Base-by-base conservation (phyloP, 2,888 invertebrate species). In the Resseliella maxima region DNA sequence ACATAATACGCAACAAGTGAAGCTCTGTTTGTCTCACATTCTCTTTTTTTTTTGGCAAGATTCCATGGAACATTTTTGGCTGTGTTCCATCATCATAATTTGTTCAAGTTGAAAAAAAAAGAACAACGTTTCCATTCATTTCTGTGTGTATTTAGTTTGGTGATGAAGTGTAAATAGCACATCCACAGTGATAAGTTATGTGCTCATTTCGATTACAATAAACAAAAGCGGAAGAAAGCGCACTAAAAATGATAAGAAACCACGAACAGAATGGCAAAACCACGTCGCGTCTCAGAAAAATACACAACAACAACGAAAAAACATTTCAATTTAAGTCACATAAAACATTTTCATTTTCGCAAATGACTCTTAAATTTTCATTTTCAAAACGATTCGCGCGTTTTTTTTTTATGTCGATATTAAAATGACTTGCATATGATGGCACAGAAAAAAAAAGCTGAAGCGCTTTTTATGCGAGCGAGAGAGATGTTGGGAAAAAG, bases 241-340 rank as follows among this genome's bases (percentile, higher is more conserved):
- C 72, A 72, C 72, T 31, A 21, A 72, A 72, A 72, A 72, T 72
- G 72, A 72, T 72, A 72, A 72, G 72, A 72, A 72, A 72, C 10
- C 21, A 59, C 24, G 24, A 41, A 59, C 59, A 59, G 24, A 59
- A n/a, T 10, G 21, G 41, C 41, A 41, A 41, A 41, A 41, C 41
- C 41, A 41, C 41, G 41, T 12, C 50, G 18, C 59, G 59, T 59
- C 5, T 24, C 12, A 8, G 41, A 8, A 41, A 5, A 41, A 41
- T 12, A 6, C n/a, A 59, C 10, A 24, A 59, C 59, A 24, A 27
- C n/a, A 72, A 59, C 24, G 72, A 15, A 72, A 50, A 72, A 27
- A 0, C 35, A 31, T 72, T 72, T 72, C 72, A 72, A 72, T 72
- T 31, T 72, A 31, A 72, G 18, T 72, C 72, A 72, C 72, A 72